These are phyloP conservation scores for Drosophila seclusa DNA, from an alignment of 2,888 invertebrate genomes.

Conservation along the genomic window DNA sequence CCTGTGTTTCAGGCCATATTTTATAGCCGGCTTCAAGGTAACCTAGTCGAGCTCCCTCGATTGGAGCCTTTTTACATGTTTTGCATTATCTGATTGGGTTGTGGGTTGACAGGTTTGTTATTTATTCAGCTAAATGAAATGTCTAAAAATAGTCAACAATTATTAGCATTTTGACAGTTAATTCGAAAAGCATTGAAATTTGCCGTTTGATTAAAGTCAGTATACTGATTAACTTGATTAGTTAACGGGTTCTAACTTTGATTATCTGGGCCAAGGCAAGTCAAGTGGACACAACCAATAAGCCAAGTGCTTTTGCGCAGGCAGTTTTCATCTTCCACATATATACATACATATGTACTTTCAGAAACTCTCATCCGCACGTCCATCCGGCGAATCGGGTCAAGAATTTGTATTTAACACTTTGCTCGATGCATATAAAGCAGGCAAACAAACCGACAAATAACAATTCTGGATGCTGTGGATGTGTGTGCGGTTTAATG, in stretches of 20 bases:
- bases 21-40: neutral
- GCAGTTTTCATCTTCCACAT: slow-evolving; percentile 26
- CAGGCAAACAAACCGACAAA: slow-evolving; percentile 9
- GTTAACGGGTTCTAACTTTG: slow-evolving; percentile 18
- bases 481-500: slow-evolving; percentile 5
- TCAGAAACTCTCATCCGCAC: neutral
- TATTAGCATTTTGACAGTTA: slow-evolving; percentile 7
- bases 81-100: slow-evolving; percentile 2
- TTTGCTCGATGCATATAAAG: slow-evolving; percentile 36
- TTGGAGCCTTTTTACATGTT: neutral
- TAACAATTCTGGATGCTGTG: slow-evolving; percentile 32
- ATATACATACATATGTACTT: neutral
- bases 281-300: slow-evolving; percentile 41
- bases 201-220: slow-evolving; percentile 3
- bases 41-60: neutral
- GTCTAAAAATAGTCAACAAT: slow-evolving; percentile 9
- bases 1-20: neutral
- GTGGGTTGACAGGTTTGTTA: slow-evolving; percentile 12
- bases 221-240: slow-evolving; percentile 13
- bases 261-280: slow-evolving; percentile 42
- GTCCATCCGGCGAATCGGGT: slow-evolving; percentile 43
- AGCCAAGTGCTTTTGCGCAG: slow-evolving; percentile 7
- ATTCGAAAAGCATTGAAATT: slow-evolving; percentile 22
- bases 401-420: slow-evolving; percentile 43
- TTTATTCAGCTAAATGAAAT: slow-evolving; percentile 4